A percentile compares a stretch with the other conserved stretches of the same genome.
These are phyloP conservation scores for Stegana nigrithorax DNA, from an alignment of 2,888 invertebrate species.

Conservation along the genomic window DNA sequence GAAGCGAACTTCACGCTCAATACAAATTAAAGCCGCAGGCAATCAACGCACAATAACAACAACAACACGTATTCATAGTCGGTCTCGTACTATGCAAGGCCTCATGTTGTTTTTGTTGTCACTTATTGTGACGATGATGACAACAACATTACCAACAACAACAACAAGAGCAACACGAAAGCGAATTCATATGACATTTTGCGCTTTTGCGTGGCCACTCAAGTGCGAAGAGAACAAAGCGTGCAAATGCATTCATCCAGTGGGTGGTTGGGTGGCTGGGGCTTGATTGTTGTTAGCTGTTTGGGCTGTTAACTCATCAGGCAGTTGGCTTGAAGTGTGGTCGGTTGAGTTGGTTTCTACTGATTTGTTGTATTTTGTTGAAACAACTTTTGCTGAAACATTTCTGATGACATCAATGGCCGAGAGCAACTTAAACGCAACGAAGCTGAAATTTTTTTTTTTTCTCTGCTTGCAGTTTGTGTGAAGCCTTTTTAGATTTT, in stretches of 20 bases:
- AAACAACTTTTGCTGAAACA: conserved; percentile 38
- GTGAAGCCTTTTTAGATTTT: conserved; percentile 12
- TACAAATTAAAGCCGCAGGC: conserved; percentile 57
- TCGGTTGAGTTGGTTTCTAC: conserved; percentile 6
- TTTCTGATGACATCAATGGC: conserved; percentile 48
- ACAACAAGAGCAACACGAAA: conserved; percentile 19
- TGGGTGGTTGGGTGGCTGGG: conserved; percentile 10
- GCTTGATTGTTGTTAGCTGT: background rate
- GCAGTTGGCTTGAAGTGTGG: background rate
- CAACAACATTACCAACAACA: conserved; percentile 32
- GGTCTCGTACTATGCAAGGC: background rate
- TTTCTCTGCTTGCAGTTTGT: no score
- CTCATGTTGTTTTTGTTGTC: conserved; percentile 55
- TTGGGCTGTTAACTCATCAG: background rate
- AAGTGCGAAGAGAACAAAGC: conserved; percentile 65
- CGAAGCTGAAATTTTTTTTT: conserved; percentile 54
- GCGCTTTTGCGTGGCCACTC: conserved; percentile 64
- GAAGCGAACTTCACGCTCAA: conserved; percentile 49
- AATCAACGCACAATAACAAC: conserved; percentile 3
- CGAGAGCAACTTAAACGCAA: conserved; percentile 45
- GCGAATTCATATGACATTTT: conserved; percentile 51
- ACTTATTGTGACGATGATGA: conserved; percentile 50
- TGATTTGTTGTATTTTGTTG: background rate
- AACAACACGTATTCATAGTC: background rate
- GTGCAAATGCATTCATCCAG: conserved; percentile 48